Evolutionary conservation across 2,888 invertebrate species (phyloP).

Genomic region (Trissolcus japonicus): DNA sequence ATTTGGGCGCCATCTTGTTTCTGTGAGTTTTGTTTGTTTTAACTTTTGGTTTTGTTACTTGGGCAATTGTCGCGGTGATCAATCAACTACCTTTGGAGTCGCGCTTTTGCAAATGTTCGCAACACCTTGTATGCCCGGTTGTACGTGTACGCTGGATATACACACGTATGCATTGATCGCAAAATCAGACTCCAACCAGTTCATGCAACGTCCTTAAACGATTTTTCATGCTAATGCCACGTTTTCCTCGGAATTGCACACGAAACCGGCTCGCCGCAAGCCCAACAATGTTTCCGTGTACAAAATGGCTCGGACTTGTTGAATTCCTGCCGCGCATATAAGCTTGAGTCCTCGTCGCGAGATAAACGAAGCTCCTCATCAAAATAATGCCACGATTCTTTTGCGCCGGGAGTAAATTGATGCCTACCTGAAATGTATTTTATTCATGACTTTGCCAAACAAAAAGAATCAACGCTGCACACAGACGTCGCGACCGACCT

Average conservation of each 20-base stretch:
- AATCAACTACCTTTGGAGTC: slow-evolving; percentile 1
- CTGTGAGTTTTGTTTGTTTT: slow-evolving; percentile 5
- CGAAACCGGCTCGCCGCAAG: slow-evolving; percentile 2
- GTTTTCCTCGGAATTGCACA: slow-evolving; percentile 16
- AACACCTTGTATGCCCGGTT: slow-evolving; percentile 14
- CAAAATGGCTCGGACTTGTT: slow-evolving; percentile 3
- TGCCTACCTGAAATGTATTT: slow-evolving; percentile 40
- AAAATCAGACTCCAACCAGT: slow-evolving; percentile 35
- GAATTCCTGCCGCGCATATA: not conserved
- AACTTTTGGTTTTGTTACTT: slow-evolving; percentile 38
- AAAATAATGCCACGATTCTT: slow-evolving; percentile 12
- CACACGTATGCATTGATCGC: slow-evolving; percentile 29
- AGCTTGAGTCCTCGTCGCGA: slow-evolving; percentile 4
- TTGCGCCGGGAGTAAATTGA: slow-evolving; percentile 18
- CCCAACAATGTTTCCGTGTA: slow-evolving; percentile 9
- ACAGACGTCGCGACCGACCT: not conserved
- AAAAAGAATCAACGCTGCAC: slow-evolving; percentile 29
- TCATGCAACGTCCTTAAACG: slow-evolving; percentile 42
- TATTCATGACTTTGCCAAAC: slow-evolving; percentile 44
- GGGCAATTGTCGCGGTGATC: slow-evolving; percentile 30
- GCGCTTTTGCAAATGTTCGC: slow-evolving; percentile 22
- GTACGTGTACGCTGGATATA: not conserved
- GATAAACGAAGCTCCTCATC: slow-evolving; percentile 10
- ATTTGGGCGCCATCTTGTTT: slow-evolving; percentile 17
- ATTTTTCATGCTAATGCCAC: slow-evolving; percentile 39